phyloP scores from a whole-genome alignment of 2,797 vertebrate species.

The Cichlasoma orientale region DNA sequence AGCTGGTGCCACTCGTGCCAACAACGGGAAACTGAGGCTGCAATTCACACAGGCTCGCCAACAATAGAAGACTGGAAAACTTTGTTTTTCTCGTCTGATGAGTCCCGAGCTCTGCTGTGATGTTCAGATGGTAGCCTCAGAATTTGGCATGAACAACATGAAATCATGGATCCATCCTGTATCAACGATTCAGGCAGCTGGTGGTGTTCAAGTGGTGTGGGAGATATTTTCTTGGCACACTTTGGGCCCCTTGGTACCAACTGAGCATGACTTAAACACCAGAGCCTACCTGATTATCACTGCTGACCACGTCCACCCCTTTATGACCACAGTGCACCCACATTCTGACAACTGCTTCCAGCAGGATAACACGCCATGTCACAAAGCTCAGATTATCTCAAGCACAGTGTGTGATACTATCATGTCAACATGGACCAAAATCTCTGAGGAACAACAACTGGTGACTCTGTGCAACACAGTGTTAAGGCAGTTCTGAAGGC shows the following conservation, averaged over 20 bases:
- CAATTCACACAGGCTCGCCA: too few species aligned
- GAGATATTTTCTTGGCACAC: neutral
- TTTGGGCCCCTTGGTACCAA: neutral
- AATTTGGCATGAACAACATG: rapidly evolving
- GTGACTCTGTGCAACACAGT: too few species aligned
- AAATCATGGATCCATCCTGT: neutral
- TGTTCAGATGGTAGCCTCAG: neutral
- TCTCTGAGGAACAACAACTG: too few species aligned
- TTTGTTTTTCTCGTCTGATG: neutral
- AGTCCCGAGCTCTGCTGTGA: neutral
- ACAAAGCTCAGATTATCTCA: neutral
- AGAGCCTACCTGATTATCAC: too few species aligned
- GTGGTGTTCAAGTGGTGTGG: neutral
- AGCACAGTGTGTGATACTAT: neutral
- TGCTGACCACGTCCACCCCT: neutral
- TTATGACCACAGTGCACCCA: neutral
- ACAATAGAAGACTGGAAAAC: too few species aligned
- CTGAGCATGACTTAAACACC: too few species aligned
- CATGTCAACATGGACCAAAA: too few species aligned
- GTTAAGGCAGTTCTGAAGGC: too few species aligned
- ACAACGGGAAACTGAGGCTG: too few species aligned
- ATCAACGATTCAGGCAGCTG: neutral
- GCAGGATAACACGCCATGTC: neutral
- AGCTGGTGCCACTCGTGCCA: too few species aligned
- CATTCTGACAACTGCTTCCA: neutral